These are phyloP conservation scores for Dynastes tityus DNA, from an alignment of 2,888 invertebrate species.

Conservation along the genomic window DNA sequence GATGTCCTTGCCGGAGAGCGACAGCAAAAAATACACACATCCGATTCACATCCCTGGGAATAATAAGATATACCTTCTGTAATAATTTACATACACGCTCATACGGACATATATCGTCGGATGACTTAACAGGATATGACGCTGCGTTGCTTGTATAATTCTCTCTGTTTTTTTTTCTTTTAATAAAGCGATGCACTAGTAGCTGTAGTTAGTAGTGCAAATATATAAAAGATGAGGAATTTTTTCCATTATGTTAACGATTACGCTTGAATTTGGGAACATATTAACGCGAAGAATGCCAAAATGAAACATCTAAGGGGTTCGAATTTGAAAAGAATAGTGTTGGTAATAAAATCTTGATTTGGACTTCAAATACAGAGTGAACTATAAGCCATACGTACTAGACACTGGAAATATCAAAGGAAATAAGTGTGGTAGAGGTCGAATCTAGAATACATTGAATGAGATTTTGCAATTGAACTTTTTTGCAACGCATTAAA, in stretches of 20 bases:
- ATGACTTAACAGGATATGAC: slow-evolving; percentile 38
- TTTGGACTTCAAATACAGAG: too few relatives aligned
- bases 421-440: too few relatives aligned
- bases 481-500: too few relatives aligned
- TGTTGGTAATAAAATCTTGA: too few relatives aligned
- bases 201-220: slow-evolving; percentile 1
- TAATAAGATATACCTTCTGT: slow-evolving; percentile 17
- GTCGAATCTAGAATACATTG: too few relatives aligned
- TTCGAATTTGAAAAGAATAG: too few relatives aligned
- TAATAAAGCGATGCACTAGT: neutral
- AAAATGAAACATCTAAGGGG: too few relatives aligned
- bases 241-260: neutral
- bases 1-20: slow-evolving; percentile 29
- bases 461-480: too few relatives aligned
- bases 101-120: neutral
- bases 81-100: slow-evolving; percentile 39
- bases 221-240: slow-evolving; percentile 4
- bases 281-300: too few relatives aligned
- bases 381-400: too few relatives aligned
- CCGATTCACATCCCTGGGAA: slow-evolving; percentile 44
- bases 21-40: slow-evolving; percentile 39
- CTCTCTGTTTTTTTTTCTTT: neutral
- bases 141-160: neutral
- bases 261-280: too few relatives aligned
- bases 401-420: too few relatives aligned